Conservation (phyloP, 2,888 invertebrate genomes). For the Busseola fusca region DNA sequence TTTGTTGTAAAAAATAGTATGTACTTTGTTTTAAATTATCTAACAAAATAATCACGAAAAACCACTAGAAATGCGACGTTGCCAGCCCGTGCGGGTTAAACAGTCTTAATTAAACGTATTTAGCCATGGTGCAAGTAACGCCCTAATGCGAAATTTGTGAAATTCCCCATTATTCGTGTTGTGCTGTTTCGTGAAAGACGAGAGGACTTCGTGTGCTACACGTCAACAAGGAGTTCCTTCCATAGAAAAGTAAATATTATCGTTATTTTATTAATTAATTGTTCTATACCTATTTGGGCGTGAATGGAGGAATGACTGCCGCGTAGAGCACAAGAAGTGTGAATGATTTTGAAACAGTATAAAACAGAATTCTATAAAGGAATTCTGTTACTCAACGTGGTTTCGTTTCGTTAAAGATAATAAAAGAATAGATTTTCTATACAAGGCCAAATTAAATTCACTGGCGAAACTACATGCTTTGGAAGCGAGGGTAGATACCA, state of each 20-base stretch:
- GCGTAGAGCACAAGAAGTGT: slow-evolving; percentile 85
- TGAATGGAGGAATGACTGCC: slow-evolving; percentile 82
- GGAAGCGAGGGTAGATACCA: neutral
- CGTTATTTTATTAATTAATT: slow-evolving; percentile 55
- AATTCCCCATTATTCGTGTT: slow-evolving; percentile 2
- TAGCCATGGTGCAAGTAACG: neutral
- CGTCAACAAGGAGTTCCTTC: slow-evolving; percentile 80
- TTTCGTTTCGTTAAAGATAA: neutral
- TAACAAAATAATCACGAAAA: neutral
- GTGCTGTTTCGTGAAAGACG: slow-evolving; percentile 50
- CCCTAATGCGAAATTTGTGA: neutral
- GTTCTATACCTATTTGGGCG: slow-evolving; percentile 59
- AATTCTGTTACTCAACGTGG: neutral
- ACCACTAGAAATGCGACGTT: neutral
- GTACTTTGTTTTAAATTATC: too few relatives aligned
- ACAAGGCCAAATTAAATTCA: neutral
- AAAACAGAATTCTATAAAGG: too few relatives aligned
- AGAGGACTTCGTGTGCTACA: slow-evolving; percentile 85
- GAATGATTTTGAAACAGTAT: slow-evolving; percentile 68
- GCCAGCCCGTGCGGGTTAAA: neutral
- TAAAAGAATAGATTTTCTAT: slow-evolving; percentile 8
- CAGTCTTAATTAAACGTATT: neutral
- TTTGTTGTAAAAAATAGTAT: too few relatives aligned
- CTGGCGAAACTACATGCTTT: neutral
- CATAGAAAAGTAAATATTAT: slow-evolving; percentile 75